Percentiles rank a stretch among this genome's conserved stretches.
Evolutionary conservation across 1,140 invertebrate species (phyloP).

Genomic region (Bicyclus anynana): DNA sequence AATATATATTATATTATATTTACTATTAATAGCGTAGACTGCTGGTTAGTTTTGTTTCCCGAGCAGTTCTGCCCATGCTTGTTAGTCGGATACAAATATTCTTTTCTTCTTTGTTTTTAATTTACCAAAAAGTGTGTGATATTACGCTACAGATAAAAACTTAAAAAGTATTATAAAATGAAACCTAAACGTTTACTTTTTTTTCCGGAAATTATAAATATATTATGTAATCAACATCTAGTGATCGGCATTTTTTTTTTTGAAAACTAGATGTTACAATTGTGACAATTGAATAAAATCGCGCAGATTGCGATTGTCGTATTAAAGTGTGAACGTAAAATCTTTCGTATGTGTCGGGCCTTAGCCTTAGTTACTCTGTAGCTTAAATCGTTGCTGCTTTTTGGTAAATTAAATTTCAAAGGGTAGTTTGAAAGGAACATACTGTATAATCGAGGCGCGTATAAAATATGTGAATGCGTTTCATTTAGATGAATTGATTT

Average conservation of each 20-base stretch:
- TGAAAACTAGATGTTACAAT: too few species aligned
- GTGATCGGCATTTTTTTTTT: too few species aligned
- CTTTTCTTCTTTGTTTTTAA: constrained; percentile 11
- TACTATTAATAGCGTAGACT: constrained; percentile 36
- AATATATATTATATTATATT: constrained; percentile 28
- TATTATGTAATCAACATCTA: too few species aligned
- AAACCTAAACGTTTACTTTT: too few species aligned
- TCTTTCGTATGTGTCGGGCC: background rate
- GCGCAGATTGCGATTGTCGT: too few species aligned
- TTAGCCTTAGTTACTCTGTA: background rate
- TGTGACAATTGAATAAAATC: too few species aligned
- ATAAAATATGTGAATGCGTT: background rate
- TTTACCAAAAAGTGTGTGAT: background rate
- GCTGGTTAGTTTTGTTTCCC: constrained; percentile 37
- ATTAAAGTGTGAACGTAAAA: background rate
- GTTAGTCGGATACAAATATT: constrained; percentile 36
- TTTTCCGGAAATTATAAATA: too few species aligned
- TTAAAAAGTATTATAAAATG: background rate
- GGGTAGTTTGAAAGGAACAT: constrained; percentile 23
- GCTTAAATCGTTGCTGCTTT: background rate
- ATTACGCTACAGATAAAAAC: background rate
- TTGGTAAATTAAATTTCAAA: constrained; percentile 21
- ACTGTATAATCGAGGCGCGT: constrained; percentile 23
- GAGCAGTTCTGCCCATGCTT: constrained; percentile 35
- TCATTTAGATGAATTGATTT: background rate